A percentile compares a stretch with the other conserved stretches of the same genome.
Evolutionary conservation across 2,797 vertebrate species (phyloP).

Genomic region (Pipistrellus pygmaeus): DNA sequence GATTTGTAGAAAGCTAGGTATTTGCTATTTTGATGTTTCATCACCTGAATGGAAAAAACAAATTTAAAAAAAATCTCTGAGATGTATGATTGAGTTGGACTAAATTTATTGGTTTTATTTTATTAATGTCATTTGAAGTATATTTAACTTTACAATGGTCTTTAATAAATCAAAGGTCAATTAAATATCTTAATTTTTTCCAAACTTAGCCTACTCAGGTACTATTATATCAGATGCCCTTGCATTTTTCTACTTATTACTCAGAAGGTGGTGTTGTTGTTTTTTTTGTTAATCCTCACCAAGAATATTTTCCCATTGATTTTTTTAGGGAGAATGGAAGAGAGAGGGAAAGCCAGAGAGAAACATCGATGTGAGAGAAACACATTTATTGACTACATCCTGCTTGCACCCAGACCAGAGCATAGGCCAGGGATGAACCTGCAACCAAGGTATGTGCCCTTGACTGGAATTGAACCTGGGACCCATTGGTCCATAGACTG

Average conservation of each 20-base stretch:
- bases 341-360: too few relatives aligned
- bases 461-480: too few relatives aligned
- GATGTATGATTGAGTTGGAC: background rate
- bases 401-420: too few relatives aligned
- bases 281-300: too few relatives aligned
- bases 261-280: too few relatives aligned
- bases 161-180: background rate
- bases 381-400: too few relatives aligned
- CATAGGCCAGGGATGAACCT: too few relatives aligned
- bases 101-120: background rate
- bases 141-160: background rate
- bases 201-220: background rate
- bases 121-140: background rate
- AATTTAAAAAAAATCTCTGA: background rate
- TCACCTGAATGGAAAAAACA: constrained; percentile 8
- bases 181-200: background rate
- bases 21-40: background rate
- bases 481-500: too few relatives aligned
- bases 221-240: background rate
- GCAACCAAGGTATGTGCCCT: too few relatives aligned
- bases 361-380: too few relatives aligned
- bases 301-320: too few relatives aligned
- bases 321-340: too few relatives aligned
- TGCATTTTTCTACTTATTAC: background rate
- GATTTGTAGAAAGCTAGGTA: background rate